phyloP scores from a whole-genome alignment of 2,888 invertebrate species.

The Endomychus coccineus region DNA sequence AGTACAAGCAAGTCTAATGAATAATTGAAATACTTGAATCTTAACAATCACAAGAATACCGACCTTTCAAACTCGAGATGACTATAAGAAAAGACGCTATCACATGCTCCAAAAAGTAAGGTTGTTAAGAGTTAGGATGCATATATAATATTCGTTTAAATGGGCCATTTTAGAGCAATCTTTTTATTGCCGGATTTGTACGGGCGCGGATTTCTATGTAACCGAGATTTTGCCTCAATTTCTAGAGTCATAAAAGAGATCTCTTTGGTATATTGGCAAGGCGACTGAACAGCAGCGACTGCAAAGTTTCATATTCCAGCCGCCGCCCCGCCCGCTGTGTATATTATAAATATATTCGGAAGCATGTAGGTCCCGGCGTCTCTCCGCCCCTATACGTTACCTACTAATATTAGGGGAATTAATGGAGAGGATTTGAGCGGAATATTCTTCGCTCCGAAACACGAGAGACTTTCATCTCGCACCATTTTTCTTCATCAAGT shows the following conservation, averaged over 20 bases:
- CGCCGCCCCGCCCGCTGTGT: no score
- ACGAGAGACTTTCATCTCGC: neutral
- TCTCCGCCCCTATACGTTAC: no score
- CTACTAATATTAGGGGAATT: conserved; percentile 2
- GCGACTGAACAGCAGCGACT: no score
- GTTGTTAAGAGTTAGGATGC: conserved; percentile 34
- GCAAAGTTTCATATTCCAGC: no score
- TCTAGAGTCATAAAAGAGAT: conserved; percentile 32
- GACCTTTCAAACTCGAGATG: no score
- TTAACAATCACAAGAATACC: no score
- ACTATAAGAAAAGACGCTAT: no score
- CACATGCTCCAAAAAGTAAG: no score
- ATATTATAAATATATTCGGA: conserved; percentile 21
- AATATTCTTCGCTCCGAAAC: neutral
- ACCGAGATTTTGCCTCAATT: conserved; percentile 25
- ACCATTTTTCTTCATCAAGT: neutral
- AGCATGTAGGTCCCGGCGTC: conserved; percentile 23
- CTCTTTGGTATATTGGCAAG: conserved; percentile 25
- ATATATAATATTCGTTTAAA: conserved; percentile 36
- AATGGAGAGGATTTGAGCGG: neutral
- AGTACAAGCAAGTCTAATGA: no score
- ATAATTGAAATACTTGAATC: no score
- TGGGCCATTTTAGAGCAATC: conserved; percentile 32
- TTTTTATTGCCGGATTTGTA: conserved; percentile 34
- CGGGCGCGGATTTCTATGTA: conserved; percentile 26